Evolutionary conservation across 2,113 vertebrate genomes (phyloP).

Genomic region (Mugil cephalus): DNA sequence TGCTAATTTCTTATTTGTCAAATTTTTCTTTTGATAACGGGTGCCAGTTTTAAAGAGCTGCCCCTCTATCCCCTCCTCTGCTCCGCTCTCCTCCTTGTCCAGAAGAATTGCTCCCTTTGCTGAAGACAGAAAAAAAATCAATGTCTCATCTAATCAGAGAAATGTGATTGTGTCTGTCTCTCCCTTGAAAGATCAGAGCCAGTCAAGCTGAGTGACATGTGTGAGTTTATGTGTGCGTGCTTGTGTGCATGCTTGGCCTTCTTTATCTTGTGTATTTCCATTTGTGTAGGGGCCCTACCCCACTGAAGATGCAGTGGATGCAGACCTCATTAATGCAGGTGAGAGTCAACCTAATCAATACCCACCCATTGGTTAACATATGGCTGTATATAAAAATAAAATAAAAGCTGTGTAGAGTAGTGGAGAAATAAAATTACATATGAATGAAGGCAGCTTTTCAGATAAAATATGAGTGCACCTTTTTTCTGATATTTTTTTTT

Average conservation of each 20-base stretch:
- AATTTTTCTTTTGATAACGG: conserved; percentile 51
- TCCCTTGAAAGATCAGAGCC: conserved; percentile 34
- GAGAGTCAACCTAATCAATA: conserved; percentile 54
- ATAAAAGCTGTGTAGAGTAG: background rate
- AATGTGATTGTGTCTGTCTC: conserved; percentile 62
- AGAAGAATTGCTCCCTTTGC: conserved; percentile 51
- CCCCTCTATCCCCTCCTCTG: conserved; percentile 7
- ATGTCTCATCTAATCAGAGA: conserved; percentile 70
- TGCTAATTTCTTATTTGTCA: conserved; percentile 63
- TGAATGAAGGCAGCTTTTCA: background rate
- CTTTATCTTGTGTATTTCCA: conserved; percentile 24
- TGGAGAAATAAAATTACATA: background rate
- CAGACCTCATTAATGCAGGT: conserved; percentile 99
- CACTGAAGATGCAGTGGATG: conserved; percentile 90
- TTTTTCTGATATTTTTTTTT: background rate
- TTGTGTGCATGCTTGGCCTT: conserved; percentile 18
- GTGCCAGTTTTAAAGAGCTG: conserved; percentile 36
- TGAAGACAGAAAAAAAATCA: conserved; percentile 72
- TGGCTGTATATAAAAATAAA: background rate
- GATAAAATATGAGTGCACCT: background rate
- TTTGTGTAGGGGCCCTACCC: conserved; percentile 93
- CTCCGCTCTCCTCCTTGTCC: conserved; percentile 7
- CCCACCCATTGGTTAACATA: background rate
- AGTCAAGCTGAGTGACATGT: conserved; percentile 45
- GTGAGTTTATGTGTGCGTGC: conserved; percentile 10